phyloP scores from a whole-genome alignment of 2,113 vertebrate genomes.

The Vimba vimba region DNA sequence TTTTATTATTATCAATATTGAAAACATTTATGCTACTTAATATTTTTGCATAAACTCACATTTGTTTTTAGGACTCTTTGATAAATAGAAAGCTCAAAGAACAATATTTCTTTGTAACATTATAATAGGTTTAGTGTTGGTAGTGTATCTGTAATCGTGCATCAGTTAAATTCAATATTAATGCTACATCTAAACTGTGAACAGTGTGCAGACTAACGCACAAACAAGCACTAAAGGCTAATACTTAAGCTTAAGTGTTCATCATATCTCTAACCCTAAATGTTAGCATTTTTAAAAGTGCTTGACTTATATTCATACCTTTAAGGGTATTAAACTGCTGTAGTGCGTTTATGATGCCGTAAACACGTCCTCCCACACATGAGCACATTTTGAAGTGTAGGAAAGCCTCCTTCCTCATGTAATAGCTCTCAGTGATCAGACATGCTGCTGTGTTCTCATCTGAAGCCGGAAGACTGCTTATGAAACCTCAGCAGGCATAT shows the following conservation, averaged over 20 bases:
- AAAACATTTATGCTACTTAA: too few relatives aligned
- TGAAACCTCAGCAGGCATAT: constrained; percentile 25
- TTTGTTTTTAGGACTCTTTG: too few relatives aligned
- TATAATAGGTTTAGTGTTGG: too few relatives aligned
- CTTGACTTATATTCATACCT: background rate
- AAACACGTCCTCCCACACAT: background rate
- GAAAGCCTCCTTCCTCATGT: background rate
- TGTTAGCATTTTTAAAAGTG: background rate
- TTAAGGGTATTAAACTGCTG: background rate
- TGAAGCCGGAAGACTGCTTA: constrained; percentile 13
- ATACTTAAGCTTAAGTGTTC: background rate
- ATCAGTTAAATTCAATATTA: background rate
- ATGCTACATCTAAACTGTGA: background rate
- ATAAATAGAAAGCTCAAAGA: too few relatives aligned
- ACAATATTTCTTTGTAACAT: too few relatives aligned
- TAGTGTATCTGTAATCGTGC: background rate
- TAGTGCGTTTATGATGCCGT: background rate
- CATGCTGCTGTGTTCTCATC: constrained; percentile 12
- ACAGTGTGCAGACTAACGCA: background rate
- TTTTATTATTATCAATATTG: too few relatives aligned
- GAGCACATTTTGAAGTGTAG: background rate
- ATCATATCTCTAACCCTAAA: background rate
- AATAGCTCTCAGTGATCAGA: constrained; percentile 13
- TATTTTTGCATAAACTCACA: too few relatives aligned
- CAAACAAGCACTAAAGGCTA: background rate